Evolutionary conservation across 2,797 vertebrate species (phyloP), one percentile per base, ranked within the genome.

Genomic region (Graptemys geographica): DNA sequence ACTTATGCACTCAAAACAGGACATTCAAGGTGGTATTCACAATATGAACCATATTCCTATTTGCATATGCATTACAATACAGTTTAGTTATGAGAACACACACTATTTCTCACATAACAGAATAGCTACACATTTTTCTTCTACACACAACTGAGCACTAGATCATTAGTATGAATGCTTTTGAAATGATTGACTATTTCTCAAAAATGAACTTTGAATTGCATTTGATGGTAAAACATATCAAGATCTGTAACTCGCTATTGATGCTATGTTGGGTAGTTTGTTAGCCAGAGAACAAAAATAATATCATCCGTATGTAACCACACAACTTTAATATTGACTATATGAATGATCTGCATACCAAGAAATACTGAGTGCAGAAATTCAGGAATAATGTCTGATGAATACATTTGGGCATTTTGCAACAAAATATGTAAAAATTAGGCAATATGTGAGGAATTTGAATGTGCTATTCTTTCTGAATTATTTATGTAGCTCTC

Each of bases 401-500:
- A 65, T 31, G 31, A 55, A 55, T 55, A 55, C 33, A n/a, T 41
- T 41, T 72, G 33, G n/a, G 19, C n/a, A 69, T 69, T 59, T 69
- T n/a, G n/a, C 10, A 72, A 41, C 10, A 23, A 12, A 72, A 37
- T 37, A 41, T 31, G 59, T 72, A 37, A 72, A 37, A 23, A 23
- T 41, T 72, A 37, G 18, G 37, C 69, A 19, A 25, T 37, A 23
- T 72, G 37, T 41, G 69, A 72, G 21, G 9, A 72, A 25, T 41
- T 12, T 72, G n/a, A 81, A 37, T 56, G 27, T 27, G 56, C n/a
- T 33, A 21, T 57, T 56, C 56, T 49, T n/a, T 79, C 62, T 10
- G 1, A 74, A 1, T 76, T 18, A 0, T 4, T 33, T 47, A 31
- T 65, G 55, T 79, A 56, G 33, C 37, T 76, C 25, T 69, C 21